Percentiles rank a stretch among this genome's conserved stretches.
phyloP scores from a whole-genome alignment of 2,797 vertebrate genomes.

The Danio kyathit region DNA sequence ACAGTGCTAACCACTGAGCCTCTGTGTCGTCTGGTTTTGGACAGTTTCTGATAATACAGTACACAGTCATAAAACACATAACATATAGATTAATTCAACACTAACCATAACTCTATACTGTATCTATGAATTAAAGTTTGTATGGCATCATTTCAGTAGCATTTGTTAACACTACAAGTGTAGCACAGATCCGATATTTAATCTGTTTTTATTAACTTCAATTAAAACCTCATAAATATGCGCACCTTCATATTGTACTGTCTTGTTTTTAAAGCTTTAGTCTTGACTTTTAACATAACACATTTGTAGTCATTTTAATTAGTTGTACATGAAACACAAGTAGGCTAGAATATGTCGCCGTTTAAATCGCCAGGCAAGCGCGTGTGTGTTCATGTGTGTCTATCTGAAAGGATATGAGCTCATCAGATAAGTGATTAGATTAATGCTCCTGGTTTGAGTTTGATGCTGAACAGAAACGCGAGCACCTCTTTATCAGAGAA shows the following conservation, averaged over 20 bases:
- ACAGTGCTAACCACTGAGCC: no score
- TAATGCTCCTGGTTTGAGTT: constrained; percentile 73
- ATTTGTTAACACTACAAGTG: neutral
- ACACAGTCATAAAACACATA: no score
- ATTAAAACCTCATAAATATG: neutral
- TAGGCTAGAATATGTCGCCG: neutral
- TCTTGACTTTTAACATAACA: neutral
- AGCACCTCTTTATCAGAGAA: constrained; percentile 67
- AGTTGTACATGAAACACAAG: neutral
- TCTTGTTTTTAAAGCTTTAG: neutral
- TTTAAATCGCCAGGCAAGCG: neutral
- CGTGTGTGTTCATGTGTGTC: neutral
- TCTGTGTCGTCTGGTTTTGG: no score
- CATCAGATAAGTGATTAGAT: constrained; percentile 80
- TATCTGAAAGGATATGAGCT: constrained; percentile 62
- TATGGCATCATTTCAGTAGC: no score
- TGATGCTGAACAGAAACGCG: constrained; percentile 76
- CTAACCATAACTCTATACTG: no score
- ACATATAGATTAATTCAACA: no score
- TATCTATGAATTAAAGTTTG: neutral
- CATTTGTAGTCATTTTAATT: neutral
- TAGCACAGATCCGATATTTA: neutral
- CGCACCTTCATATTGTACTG: neutral
- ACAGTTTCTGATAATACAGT: no score
- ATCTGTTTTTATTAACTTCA: neutral